Percentiles rank a stretch among this genome's conserved stretches.
Evolutionary conservation across 2,888 invertebrate genomes (phyloP).

Genomic region (Rhaphigaster nebulosa): DNA sequence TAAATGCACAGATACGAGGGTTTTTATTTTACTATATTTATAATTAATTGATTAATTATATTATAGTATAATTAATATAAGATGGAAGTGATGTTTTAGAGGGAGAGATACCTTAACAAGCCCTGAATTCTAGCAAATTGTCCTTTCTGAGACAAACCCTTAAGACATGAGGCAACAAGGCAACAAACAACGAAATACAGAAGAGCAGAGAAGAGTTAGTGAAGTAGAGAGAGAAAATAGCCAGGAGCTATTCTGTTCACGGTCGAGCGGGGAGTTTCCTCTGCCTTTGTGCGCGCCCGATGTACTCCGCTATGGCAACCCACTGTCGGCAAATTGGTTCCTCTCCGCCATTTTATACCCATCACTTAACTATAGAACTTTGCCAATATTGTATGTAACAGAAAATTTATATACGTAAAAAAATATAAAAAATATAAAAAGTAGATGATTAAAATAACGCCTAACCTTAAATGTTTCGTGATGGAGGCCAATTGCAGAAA

Average conservation of each 20-base stretch:
- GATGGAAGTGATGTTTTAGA: neutral
- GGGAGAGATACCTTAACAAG: neutral
- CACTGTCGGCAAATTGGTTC: slow-evolving; percentile 19
- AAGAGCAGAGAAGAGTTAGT: slow-evolving; percentile 29
- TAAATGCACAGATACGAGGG: too few relatives aligned
- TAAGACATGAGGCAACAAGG: slow-evolving; percentile 31
- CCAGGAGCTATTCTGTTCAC: slow-evolving; percentile 42
- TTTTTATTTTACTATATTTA: too few relatives aligned
- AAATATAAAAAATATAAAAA: neutral
- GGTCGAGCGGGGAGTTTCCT: slow-evolving; percentile 44
- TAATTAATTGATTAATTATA: neutral
- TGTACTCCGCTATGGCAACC: neutral
- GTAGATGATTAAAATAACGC: too few relatives aligned
- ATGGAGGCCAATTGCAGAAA: too few relatives aligned
- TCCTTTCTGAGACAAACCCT: neutral
- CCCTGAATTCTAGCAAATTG: neutral
- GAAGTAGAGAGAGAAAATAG: slow-evolving; percentile 49
- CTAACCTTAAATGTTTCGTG: too few relatives aligned
- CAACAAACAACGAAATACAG: slow-evolving; percentile 42
- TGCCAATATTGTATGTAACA: neutral
- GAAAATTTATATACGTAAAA: neutral
- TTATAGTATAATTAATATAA: neutral
- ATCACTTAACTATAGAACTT: neutral
- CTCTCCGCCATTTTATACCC: neutral
- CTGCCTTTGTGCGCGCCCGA: slow-evolving; percentile 30